Evolutionary conservation across 2,113 vertebrate genomes (phyloP).

Genomic region (Morphnarchus princeps): DNA sequence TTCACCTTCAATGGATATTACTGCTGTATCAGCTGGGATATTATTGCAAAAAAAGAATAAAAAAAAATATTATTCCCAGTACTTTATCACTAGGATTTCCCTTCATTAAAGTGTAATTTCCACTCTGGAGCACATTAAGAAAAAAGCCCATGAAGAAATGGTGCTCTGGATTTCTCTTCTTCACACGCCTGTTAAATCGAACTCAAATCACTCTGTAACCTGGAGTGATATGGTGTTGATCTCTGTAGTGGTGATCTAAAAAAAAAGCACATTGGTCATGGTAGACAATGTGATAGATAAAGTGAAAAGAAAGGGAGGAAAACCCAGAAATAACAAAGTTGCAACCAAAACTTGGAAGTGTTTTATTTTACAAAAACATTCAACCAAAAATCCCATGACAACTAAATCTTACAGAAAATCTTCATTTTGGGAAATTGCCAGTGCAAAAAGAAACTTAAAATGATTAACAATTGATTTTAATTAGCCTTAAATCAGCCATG

Average conservation of each 20-base stretch:
- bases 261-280: background rate
- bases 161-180: background rate
- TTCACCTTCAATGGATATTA: background rate
- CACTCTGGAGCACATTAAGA: background rate
- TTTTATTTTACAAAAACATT: background rate
- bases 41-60: background rate
- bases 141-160: background rate
- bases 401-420: background rate
- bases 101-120: background rate
- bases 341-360: background rate
- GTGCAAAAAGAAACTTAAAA: background rate
- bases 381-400: background rate
- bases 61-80: fast-evolving
- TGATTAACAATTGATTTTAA: background rate
- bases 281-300: background rate
- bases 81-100: background rate
- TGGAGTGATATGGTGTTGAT: background rate
- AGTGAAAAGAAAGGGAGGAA: background rate
- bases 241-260: background rate
- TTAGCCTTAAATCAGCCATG: background rate
- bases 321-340: background rate
- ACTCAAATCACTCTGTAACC: background rate
- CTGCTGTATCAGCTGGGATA: background rate
- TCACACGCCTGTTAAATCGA: background rate
- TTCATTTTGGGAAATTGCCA: background rate